phyloP scores from a whole-genome alignment of 2,113 vertebrate species.

The Microtus richardsoni region DNA sequence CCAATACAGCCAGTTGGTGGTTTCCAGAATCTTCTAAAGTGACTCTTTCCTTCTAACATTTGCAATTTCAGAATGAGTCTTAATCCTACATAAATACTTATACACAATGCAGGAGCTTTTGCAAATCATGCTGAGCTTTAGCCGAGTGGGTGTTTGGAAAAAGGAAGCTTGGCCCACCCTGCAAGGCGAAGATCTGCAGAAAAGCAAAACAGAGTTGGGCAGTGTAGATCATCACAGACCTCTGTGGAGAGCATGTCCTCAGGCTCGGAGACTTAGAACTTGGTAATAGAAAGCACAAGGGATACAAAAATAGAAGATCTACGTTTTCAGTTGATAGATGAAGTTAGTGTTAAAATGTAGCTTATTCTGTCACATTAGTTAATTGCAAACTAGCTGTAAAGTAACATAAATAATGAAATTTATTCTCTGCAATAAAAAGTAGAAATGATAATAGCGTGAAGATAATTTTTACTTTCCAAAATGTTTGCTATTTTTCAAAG shows the following conservation, averaged over 20 bases:
- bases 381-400: neutral
- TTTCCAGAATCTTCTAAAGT: slow-evolving; percentile 42
- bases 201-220: neutral
- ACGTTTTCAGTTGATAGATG: neutral
- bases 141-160: neutral
- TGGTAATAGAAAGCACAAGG: neutral
- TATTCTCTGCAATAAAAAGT: neutral
- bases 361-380: neutral
- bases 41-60: slow-evolving; percentile 31
- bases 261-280: slow-evolving; percentile 23
- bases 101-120: neutral
- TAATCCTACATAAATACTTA: neutral
- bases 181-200: neutral
- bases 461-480: slow-evolving; percentile 12
- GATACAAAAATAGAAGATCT: neutral
- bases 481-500: neutral
- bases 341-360: neutral
- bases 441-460: neutral
- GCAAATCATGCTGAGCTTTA: neutral
- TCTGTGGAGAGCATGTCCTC: neutral
- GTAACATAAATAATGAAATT: slow-evolving; percentile 9
- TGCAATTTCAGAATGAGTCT: neutral
- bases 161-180: neutral
- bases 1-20: neutral
- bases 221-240: neutral